Evolutionary conservation across 1,140 invertebrate species (phyloP), one percentile per base, ranked within the genome.

Genomic region (Rhizoglyphus robini): DNA sequence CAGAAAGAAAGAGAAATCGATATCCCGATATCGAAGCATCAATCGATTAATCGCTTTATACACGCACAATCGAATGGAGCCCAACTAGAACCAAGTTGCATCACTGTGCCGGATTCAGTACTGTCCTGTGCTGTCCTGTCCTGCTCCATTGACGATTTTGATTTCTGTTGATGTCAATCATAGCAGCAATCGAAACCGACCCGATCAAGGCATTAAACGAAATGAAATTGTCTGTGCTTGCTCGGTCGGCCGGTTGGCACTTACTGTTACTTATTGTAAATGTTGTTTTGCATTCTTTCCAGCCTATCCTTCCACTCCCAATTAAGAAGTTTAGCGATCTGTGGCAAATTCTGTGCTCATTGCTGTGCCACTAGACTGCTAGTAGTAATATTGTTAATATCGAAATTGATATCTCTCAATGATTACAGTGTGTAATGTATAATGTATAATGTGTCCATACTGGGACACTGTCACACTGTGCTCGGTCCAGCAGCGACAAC

Each of bases 1-100:
- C 15, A 20, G 23, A 54, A 23, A 5, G 20, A 23, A 8, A 25
- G 20, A 8, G 51, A 54, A 54, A 54, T 54, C 51, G 51, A 54
- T 41, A 41, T 54, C 51, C 8, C 51, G 51, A 54, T 54, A 54
- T 54, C 51, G 51, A 54, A 54, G 51, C 51, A 54, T 54, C 51
- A 54, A 54, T 54, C 51, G 51, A 54, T 54, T 54, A 54, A 54
- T 54, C 51, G 51, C 51, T 54, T 54, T 54, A 54, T 54, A 54
- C 51, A 54, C 51, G 51, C 51, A 54, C 51, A 54, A 54, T 54
- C 51, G 20, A 32, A 54, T 54, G 51, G 51, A 54, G 8, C 20
- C 51, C 51, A 54, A 54, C 51, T 54, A 23, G 51, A 54, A 54
- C 51, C 23, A 23, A 54, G 20, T 8, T 54, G 51, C 51, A 54